Percentiles rank a stretch among this genome's conserved stretches.
These are phyloP conservation scores for Cariama cristata DNA, from an alignment of 2,113 vertebrate species.

Conservation along the genomic window DNA sequence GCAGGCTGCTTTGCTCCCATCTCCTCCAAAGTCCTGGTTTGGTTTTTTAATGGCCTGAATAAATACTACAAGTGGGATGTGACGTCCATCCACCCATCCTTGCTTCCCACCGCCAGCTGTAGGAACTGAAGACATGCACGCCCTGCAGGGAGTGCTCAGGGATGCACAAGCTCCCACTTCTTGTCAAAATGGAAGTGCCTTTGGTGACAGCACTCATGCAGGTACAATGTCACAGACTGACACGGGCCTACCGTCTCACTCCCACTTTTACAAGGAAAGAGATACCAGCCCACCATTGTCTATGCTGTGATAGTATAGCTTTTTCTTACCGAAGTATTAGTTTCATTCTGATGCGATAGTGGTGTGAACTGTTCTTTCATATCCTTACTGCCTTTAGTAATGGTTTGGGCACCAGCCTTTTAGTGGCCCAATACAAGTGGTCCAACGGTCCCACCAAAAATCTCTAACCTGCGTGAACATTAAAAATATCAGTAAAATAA, in stretches of 20 bases:
- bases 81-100: neutral
- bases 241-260: neutral
- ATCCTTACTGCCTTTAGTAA: neutral
- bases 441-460: neutral
- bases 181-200: neutral
- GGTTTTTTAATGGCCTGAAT: neutral
- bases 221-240: neutral
- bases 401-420: neutral
- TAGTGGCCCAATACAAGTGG: neutral
- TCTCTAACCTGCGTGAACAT: neutral
- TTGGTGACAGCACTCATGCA: neutral
- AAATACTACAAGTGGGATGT: neutral
- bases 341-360: neutral
- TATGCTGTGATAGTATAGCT: neutral
- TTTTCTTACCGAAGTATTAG: neutral
- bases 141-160: neutral
- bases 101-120: neutral
- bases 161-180: neutral
- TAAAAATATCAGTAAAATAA: neutral
- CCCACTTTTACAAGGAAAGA: neutral
- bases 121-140: accelerated
- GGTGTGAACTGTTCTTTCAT: neutral
- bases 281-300: neutral
- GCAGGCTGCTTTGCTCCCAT: neutral
- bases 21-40: neutral